Base-by-base conservation (phyloP, 2,113 vertebrate genomes). In the Psettodes erumei region DNA sequence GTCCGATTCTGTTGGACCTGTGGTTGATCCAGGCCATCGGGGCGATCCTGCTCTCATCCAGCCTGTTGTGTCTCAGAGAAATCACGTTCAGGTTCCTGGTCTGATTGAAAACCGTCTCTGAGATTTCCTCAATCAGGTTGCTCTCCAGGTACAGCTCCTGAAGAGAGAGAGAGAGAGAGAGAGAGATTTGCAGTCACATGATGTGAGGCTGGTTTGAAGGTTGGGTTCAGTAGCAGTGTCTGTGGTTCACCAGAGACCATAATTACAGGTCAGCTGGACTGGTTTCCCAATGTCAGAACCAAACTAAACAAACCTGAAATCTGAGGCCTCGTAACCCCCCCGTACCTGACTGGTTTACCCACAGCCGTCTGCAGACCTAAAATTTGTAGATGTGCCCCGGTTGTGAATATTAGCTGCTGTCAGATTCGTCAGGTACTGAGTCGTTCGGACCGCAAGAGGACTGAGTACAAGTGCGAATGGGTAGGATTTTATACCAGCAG, bases 81-180 rank as follows among this genome's bases (percentile, higher is more conserved):
- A 99, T 87, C 21, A 96, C 81, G 10, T 96, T 97, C 65, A 99
- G 95, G 80, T 91, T 96, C 67, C 74, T 92, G 51, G 95, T 98
- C 13, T 95, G 91, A 78, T 99, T 99, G 75, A 99, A 98, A 85
- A 93, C 95, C 7, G 92, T 89, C 81, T 97, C 97, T 67, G 95
- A 95, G 80, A 99, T 97, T 89, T 99, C 98, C 92, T 99, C 98
- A 61, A 99, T 98, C 72, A 96, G 89, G 73, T 99, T 99, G 84
- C 96, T 95, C 93, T 98, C 97, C 55, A 99, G 91, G 67, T 99
- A 93, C 37, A 99, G 81, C 88, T 99, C 98, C 98, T 99, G 35
- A 51, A 93, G 2, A 8, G 11, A 75, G 58, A 63, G 45, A 47
- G 9, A 48, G 27, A 32, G 16, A 56, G 23, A 48, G 64, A 64